Evolutionary conservation across 1,140 invertebrate genomes (phyloP), one percentile per base, ranked within the genome.

Genomic region (Penaeus japonicus): DNA sequence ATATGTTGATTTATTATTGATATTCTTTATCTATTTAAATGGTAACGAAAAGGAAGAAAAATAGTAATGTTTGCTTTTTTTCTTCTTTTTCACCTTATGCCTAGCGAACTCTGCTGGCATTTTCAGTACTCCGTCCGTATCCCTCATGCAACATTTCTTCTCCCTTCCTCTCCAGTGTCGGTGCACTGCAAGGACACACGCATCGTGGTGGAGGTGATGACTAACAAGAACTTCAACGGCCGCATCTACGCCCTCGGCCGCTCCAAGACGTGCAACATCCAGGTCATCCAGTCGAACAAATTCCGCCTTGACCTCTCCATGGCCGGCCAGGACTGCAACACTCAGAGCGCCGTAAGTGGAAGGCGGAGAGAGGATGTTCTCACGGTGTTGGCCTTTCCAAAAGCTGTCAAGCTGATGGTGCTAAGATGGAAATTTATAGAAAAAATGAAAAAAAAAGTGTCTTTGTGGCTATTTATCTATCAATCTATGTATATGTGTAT

Each of bases 131-230:
- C 47, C 0, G 18, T 79, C 17, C 7, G 4, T 20, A 24, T 24
- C 22, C 75, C 0, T 10, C 24, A 27, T 27, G 17, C 17, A 27
- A 53, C 47, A 55, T n/a, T 7, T 77, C 20, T 77, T 54, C 53
- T 73, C 20, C 70, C 55, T 30, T 87, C 27, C 78, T 81, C 89
- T 91, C 54, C 93, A 98, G 97, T 98, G 70, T 96, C 96, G 53
- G 97, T 98, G 1, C 96, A 97, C 92, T 98, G 97, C 93, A 98
- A 98, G 92, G 97, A 98, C 92, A 98, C 97, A 17, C 94, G 96
- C 91, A 98, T 98, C 90, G 96, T 97, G 0, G 96, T 98, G 1
- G 96, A 97, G 93, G 97, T 98, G 4, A 94, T 96, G 88, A 98
- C 97, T 5, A 98, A 97, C 93, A 96, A 97, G 91, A 97, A 97